Percentiles rank a stretch among this genome's conserved stretches.
Evolutionary conservation across 2,888 invertebrate genomes (phyloP).

Genomic region (Ornithoptera priamus): DNA sequence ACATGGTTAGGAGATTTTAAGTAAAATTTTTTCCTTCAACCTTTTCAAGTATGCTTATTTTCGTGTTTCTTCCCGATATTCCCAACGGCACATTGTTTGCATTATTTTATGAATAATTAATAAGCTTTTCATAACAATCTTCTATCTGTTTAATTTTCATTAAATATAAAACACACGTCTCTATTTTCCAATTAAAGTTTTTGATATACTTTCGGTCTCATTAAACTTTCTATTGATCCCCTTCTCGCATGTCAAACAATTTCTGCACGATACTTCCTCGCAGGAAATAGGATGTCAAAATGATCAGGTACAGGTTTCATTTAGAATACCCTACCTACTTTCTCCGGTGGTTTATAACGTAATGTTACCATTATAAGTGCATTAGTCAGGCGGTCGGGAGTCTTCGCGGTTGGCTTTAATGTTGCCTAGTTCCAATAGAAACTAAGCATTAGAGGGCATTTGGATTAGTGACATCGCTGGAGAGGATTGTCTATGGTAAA

Average conservation of each 20-base stretch:
- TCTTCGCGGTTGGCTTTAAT: conserved; percentile 48
- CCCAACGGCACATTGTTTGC: background rate
- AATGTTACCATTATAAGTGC: conserved; percentile 68
- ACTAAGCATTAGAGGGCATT: conserved; percentile 44
- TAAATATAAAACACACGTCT: background rate
- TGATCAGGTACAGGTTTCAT: conserved; percentile 46
- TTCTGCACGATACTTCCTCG: conserved; percentile 14
- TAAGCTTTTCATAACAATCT: background rate
- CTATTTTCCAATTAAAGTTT: conserved; percentile 32
- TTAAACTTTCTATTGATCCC: conserved; percentile 2
- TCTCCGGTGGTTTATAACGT: conserved; percentile 51
- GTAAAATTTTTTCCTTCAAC: background rate
- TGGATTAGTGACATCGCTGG: conserved; percentile 44
- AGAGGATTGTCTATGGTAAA: conserved; percentile 36
- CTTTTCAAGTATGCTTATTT: background rate
- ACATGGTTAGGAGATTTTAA: background rate
- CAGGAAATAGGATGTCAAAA: conserved; percentile 29
- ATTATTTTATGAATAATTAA: background rate
- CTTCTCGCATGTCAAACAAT: conserved; percentile 21
- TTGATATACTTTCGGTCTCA: background rate
- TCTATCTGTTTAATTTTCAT: background rate
- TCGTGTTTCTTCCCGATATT: background rate
- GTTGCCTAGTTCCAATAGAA: conserved; percentile 46
- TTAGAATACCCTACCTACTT: conserved; percentile 61
- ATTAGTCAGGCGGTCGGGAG: conserved; percentile 60